phyloP scores from a whole-genome alignment of 2,888 invertebrate genomes.

The Amblyjoppa fuscipennis region DNA sequence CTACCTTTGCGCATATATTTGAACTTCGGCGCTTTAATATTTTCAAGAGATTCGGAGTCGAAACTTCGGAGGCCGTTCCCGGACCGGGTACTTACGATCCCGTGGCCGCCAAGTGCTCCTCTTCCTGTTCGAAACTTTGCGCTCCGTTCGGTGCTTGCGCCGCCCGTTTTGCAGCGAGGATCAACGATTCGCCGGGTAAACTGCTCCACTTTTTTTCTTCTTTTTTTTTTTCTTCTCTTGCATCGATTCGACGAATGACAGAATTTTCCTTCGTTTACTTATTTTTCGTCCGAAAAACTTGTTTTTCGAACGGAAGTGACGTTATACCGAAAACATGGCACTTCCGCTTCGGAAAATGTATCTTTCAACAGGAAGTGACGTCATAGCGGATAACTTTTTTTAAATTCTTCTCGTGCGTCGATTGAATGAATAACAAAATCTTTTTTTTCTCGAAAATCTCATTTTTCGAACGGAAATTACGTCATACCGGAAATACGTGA shows the following conservation, averaged over 20 bases:
- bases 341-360: too few relatives aligned
- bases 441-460: not conserved
- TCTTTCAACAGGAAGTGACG: too few relatives aligned
- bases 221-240: not conserved
- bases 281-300: too few relatives aligned
- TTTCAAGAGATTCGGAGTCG: conserved; percentile 54
- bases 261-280: not conserved
- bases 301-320: too few relatives aligned
- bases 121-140: conserved; percentile 45
- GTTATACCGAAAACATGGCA: too few relatives aligned
- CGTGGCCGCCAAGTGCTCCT: conserved; percentile 23
- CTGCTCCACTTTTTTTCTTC: not conserved
- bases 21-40: not conserved
- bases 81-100: conserved; percentile 64
- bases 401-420: too few relatives aligned
- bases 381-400: too few relatives aligned
- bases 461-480: not conserved
- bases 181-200: conserved; percentile 25
- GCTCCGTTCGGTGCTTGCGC: conserved; percentile 62
- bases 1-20: not conserved
- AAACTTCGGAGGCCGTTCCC: conserved; percentile 47
- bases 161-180: conserved; percentile 43
- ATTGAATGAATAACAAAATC: too few relatives aligned
- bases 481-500: not conserved
- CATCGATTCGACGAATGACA: not conserved